phyloP scores from a whole-genome alignment of 1,140 invertebrate species.

The Drosophila fuyamai region DNA sequence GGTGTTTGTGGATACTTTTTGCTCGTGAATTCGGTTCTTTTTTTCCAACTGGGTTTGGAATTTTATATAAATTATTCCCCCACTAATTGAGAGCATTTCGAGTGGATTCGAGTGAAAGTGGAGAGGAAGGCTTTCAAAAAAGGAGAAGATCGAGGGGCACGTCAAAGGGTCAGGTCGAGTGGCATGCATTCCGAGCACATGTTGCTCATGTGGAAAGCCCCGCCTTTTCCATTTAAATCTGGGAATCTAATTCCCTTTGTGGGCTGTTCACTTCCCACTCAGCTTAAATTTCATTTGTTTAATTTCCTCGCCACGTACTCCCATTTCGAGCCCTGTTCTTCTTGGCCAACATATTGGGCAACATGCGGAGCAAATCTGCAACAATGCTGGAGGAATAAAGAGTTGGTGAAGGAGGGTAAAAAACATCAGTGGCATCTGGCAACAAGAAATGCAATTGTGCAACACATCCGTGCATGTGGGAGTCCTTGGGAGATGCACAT shows the following conservation, averaged over 20 bases:
- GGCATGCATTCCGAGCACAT: slow-evolving; percentile 34
- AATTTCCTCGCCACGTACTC: slow-evolving; percentile 33
- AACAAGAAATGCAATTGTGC: slow-evolving; percentile 79
- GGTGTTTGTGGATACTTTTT: not conserved
- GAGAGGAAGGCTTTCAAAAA: not conserved
- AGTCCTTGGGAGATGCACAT: slow-evolving; percentile 36
- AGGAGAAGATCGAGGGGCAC: slow-evolving; percentile 5
- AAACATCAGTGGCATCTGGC: slow-evolving; percentile 53
- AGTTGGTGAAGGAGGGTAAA: not conserved
- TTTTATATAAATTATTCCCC: slow-evolving; percentile 30
- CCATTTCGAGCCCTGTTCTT: slow-evolving; percentile 3
- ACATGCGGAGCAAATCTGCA: slow-evolving; percentile 64
- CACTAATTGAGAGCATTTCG: slow-evolving; percentile 41
- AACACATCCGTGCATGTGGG: slow-evolving; percentile 51
- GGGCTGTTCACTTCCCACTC: slow-evolving; percentile 2
- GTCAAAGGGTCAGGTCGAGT: slow-evolving; percentile 32
- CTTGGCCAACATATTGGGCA: slow-evolving; percentile 63
- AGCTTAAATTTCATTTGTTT: slow-evolving; percentile 64
- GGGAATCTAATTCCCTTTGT: slow-evolving; percentile 32
- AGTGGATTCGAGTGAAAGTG: slow-evolving; percentile 29
- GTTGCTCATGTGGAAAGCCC: slow-evolving; percentile 19
- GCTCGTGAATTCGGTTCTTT: not conserved
- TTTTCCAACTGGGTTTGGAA: slow-evolving; percentile 18
- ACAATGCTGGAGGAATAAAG: slow-evolving; percentile 17
- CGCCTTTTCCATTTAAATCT: slow-evolving; percentile 2